Base-by-base conservation (phyloP, 2,888 invertebrate species). In the Lagria hirta region DNA sequence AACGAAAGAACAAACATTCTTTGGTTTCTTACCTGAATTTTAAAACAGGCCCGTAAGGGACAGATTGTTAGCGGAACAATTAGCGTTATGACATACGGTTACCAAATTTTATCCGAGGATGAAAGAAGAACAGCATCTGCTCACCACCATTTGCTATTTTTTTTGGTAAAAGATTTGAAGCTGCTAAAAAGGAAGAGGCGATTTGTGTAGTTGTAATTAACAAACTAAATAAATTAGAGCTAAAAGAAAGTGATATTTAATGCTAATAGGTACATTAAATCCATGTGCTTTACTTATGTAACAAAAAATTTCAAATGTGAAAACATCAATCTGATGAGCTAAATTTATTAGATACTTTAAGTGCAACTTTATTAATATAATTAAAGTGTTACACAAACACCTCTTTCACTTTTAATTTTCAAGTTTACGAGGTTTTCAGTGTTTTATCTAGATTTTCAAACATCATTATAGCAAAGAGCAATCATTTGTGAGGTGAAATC, bases 51-150 rank as follows among this genome's bases (percentile, higher is more conserved):
- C 43, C 26, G 20, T 12, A 37, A 49, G 42, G 48, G 48, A 51
- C 51, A 51, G 51, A 49, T 49, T 51, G 51, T 51, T 43, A 40
- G 46, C 51, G 51, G 28, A 48, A 51, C 46, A 51, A 51, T 51
- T 51, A 51, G 46, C 41, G 38, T 30, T 30, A 40, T 46, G 48
- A 45, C 51, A 51, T 51, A 46, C 51, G 51, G 51, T 44, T 29
- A 46, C 43, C 46, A 49, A 49, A 49, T 35, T 49, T 49, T 26
- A 26, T 44, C 34, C 32, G 22, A 37, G 47, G 35, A 43, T 41
- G 34, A 33, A 26, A 26, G 17, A 21, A 21, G 21, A 43, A 15
- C 42, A 43, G 42, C 42, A 43, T 43, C 42, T 43, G 42, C 18
- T 28, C 29, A 14, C 15, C 26, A 43, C 27, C 42, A 43, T 43